Percentiles rank a stretch among this genome's conserved stretches.
phyloP scores from a whole-genome alignment of 2,113 vertebrate species.

The Periophthalmus modestus region DNA sequence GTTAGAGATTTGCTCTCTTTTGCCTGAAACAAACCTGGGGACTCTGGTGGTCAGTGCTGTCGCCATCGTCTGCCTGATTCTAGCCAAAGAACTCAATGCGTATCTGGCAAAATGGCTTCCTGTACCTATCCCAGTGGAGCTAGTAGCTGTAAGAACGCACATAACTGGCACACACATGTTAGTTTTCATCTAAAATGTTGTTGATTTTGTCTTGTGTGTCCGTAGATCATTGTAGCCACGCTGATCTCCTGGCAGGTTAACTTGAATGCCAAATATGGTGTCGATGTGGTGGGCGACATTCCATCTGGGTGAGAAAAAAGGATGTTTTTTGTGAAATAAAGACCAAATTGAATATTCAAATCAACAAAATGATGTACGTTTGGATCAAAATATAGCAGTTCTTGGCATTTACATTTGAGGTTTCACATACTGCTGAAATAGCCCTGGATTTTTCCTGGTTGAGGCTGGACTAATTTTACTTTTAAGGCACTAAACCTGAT shows the following conservation, averaged over 20 bases:
- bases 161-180: not conserved
- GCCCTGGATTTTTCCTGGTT: not conserved
- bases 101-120: conserved; percentile 78
- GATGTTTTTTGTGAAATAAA: not conserved
- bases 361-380: not conserved
- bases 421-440: not conserved
- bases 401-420: not conserved
- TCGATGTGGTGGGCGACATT: conserved; percentile 87
- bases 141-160: conserved; percentile 80
- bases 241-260: conserved; percentile 82
- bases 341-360: not conserved
- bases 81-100: conserved; percentile 84
- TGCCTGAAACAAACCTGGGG: conserved; percentile 81
- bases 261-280: conserved; percentile 71
- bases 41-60: conserved; percentile 84
- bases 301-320: conserved; percentile 83
- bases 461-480: not conserved
- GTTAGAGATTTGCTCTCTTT: conserved; percentile 80
- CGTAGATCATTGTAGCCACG: conserved; percentile 85
- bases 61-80: conserved; percentile 79
- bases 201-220: conserved; percentile 7
- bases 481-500: not conserved
- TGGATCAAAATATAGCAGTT: not conserved
- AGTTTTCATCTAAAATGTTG: not conserved
- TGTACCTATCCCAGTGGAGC: conserved; percentile 89